phyloP scores from a whole-genome alignment of 2,797 vertebrate species.

The Agapornis canus region DNA sequence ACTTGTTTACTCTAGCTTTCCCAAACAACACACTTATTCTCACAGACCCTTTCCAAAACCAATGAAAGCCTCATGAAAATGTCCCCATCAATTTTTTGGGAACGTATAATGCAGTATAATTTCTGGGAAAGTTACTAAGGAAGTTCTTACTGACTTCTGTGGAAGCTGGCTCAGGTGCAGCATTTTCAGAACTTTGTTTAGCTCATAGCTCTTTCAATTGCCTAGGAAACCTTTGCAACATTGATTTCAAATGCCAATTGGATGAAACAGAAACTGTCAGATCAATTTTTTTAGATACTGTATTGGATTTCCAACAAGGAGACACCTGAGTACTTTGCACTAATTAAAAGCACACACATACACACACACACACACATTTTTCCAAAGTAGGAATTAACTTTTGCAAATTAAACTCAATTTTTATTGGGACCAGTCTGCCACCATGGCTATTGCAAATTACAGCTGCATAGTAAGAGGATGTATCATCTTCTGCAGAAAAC shows the following conservation, averaged over 20 bases:
- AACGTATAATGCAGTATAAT: background rate
- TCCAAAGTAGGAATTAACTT: background rate
- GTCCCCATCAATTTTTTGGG: background rate
- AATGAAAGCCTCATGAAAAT: background rate
- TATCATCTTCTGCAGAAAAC: background rate
- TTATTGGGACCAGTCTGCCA: background rate
- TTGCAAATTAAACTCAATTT: background rate
- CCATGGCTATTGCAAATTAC: background rate
- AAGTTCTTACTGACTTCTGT: background rate
- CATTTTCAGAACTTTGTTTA: conserved; percentile 17
- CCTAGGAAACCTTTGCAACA: conserved; percentile 29
- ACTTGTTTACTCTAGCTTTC: background rate
- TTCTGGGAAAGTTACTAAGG: background rate
- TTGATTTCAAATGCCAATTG: conserved; percentile 10
- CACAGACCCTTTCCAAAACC: background rate
- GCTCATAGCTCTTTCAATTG: background rate
- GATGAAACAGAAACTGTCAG: background rate
- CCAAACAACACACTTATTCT: background rate
- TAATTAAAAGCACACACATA: background rate
- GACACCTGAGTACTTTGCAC: background rate
- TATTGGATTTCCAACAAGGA: background rate
- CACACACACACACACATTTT: background rate
- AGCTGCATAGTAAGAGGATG: background rate
- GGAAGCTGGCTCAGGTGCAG: background rate
- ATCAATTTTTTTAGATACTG: conserved; percentile 1